Evolutionary conservation across 2,797 vertebrate species (phyloP).

Genomic region (Paguma larvata): DNA sequence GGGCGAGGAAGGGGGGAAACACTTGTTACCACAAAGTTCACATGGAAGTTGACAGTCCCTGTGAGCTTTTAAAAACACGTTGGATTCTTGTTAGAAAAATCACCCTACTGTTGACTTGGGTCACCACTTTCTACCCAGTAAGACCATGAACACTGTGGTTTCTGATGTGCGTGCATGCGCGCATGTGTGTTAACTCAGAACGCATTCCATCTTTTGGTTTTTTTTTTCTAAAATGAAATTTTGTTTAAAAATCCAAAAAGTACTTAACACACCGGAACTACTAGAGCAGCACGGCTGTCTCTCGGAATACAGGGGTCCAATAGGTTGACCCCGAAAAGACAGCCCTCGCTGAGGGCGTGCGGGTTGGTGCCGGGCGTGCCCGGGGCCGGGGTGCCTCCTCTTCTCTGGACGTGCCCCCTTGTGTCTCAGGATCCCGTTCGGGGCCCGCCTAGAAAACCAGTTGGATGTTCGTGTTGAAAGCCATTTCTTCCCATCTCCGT

Average conservation of each 20-base stretch:
- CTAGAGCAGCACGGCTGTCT: rapidly evolving
- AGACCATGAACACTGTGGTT: neutral
- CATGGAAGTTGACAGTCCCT: neutral
- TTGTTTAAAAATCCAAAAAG: neutral
- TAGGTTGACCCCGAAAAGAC: neutral
- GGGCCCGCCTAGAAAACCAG: neutral
- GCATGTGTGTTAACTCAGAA: neutral
- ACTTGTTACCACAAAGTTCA: neutral
- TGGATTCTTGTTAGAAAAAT: neutral
- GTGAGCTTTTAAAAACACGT: neutral
- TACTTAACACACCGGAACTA: neutral
- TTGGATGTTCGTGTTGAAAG: neutral
- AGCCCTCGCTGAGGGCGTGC: neutral
- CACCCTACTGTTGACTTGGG: neutral
- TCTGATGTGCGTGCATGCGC: neutral
- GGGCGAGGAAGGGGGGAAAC: neutral
- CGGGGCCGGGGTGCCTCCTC: neutral
- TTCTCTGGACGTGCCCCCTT: neutral
- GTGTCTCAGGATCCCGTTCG: rapidly evolving
- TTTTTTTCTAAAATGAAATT: neutral
- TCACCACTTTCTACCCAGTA: neutral
- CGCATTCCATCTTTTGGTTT: neutral
- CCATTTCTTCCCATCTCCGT: rapidly evolving
- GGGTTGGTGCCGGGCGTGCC: rapidly evolving
- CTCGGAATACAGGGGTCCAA: rapidly evolving